A percentile compares a stretch with the other conserved stretches of the same genome.
These are phyloP conservation scores for Aurelia aurita DNA, from an alignment of 30 jellyfish, hydroid and myxozoan genomes.

Conservation along the genomic window DNA sequence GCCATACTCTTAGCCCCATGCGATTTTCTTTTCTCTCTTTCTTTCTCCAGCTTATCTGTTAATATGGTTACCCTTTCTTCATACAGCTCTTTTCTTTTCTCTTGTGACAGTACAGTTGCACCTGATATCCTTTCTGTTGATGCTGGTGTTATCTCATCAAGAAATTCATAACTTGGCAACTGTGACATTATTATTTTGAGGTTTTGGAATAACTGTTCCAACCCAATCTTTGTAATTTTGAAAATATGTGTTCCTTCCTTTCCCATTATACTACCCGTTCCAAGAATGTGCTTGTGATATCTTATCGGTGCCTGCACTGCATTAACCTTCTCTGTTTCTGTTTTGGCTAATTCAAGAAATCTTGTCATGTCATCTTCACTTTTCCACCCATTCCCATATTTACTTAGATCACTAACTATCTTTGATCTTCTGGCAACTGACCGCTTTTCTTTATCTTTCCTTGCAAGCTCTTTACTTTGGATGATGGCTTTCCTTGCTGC, in stretches of 20 bases:
- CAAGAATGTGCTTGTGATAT: constrained; percentile 2
- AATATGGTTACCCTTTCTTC: background rate
- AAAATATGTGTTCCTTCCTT: constrained; percentile 8
- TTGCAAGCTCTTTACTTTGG: background rate
- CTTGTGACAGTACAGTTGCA: constrained; percentile 19
- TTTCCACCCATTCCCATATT: constrained; percentile 9
- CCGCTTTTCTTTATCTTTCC: constrained; percentile 2
- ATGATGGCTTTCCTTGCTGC: constrained; percentile 15
- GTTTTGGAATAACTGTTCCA: background rate
- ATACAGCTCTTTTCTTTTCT: constrained; percentile 12
- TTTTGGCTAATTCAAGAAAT: background rate
- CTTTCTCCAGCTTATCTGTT: constrained; percentile 4
- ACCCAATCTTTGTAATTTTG: constrained; percentile 2
- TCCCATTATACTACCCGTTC: background rate
- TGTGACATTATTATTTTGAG: background rate
- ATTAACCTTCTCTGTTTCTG: background rate
- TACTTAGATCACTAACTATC: background rate
- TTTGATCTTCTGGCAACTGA: constrained; percentile 10
- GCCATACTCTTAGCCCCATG: constrained; percentile 1
- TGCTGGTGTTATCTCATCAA: background rate
- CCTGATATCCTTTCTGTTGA: constrained; percentile 28
- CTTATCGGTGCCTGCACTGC: background rate
- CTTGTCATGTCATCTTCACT: too few species aligned
- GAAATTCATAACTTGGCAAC: constrained; percentile 18
- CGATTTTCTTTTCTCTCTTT: constrained; percentile 2